These are phyloP conservation scores for Leptonema lineaticorne DNA, from an alignment of 1,140 invertebrate genomes.

Conservation along the genomic window DNA sequence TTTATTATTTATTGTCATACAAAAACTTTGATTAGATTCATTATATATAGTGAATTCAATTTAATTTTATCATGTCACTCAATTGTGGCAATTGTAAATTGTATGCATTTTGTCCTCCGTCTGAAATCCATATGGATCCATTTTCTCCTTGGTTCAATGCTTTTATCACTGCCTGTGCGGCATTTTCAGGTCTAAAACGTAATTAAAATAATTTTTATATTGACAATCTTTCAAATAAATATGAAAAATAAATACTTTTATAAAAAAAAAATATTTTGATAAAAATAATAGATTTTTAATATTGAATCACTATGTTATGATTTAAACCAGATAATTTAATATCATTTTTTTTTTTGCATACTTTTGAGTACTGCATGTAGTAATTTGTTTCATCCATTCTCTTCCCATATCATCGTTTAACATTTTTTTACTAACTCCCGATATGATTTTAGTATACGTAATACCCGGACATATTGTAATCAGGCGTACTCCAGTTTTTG, in stretches of 20 bases:
- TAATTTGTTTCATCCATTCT: slow-evolving; percentile 34
- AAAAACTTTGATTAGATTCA: slow-evolving; percentile 1
- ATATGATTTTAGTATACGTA: slow-evolving; percentile 49
- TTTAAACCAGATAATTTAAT: no score
- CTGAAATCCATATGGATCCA: slow-evolving; percentile 57
- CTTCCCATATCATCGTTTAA: slow-evolving; percentile 30
- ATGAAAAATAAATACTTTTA: no score
- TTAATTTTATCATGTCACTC: not conserved
- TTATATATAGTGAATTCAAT: not conserved
- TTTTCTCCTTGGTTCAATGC: slow-evolving; percentile 54
- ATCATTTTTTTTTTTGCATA: not conserved
- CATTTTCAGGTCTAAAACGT: slow-evolving; percentile 49
- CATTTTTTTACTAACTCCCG: slow-evolving; percentile 35
- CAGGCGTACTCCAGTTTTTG: slow-evolving; percentile 49
- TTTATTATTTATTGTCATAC: not conserved
- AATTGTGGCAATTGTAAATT: slow-evolving; percentile 50
- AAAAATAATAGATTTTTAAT: no score
- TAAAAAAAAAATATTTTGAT: no score
- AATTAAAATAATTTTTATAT: slow-evolving; percentile 8
- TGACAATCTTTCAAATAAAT: not conserved
- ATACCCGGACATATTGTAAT: slow-evolving; percentile 54
- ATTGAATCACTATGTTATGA: no score
- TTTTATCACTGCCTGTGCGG: slow-evolving; percentile 53
- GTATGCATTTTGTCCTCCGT: slow-evolving; percentile 54
- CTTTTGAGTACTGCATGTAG: slow-evolving; percentile 35